Evolutionary conservation across 2,888 invertebrate species (phyloP).

Genomic region (Tethea ocularis): DNA sequence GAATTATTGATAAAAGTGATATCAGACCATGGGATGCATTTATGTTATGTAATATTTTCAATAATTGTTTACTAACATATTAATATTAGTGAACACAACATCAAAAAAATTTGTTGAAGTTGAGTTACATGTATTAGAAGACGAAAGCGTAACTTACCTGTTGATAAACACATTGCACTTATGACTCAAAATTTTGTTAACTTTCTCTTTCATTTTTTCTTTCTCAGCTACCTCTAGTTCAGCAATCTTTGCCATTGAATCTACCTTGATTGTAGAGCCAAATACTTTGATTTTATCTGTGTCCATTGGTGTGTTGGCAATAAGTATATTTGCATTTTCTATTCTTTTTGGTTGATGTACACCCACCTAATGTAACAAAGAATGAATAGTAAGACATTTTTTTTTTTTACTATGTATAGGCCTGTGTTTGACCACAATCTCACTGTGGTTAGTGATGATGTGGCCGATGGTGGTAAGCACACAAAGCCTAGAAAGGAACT

Average conservation of each 20-base stretch:
- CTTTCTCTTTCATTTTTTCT: conserved; percentile 99
- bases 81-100: too few relatives aligned
- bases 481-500: too few relatives aligned
- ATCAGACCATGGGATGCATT: too few relatives aligned
- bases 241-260: conserved; percentile 97
- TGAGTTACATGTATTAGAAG: background rate
- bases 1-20: conserved; percentile 21
- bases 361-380: conserved; percentile 90
- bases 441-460: too few relatives aligned
- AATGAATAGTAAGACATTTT: conserved; percentile 8
- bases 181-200: conserved; percentile 96
- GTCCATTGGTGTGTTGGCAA: conserved; percentile 99
- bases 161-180: conserved; percentile 99
- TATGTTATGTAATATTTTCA: too few relatives aligned
- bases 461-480: too few relatives aligned
- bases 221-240: conserved; percentile 99
- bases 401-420: background rate
- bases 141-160: conserved; percentile 78
- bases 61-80: too few relatives aligned
- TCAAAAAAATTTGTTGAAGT: too few relatives aligned
- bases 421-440: too few relatives aligned
- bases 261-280: conserved; percentile 96
- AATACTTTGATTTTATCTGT: conserved; percentile 99
- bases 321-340: conserved; percentile 97
- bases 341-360: conserved; percentile 98